Base-by-base conservation (phyloP, 2,797 vertebrate genomes). In the Pseudopleuronectes americanus region DNA sequence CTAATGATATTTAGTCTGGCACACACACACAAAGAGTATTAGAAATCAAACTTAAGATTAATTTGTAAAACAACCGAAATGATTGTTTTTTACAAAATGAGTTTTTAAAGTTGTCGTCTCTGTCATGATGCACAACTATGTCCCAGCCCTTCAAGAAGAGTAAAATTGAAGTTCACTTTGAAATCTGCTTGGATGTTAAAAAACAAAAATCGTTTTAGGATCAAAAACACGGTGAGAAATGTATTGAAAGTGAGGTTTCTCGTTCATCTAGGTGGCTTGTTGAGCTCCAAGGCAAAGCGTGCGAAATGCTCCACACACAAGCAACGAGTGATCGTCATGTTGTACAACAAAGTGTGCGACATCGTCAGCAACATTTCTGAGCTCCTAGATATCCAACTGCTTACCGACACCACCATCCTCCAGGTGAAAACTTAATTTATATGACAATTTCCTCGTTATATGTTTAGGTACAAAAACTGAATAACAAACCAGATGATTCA, bases 291-390 rank as follows among this genome's bases (percentile, higher is more conserved):
- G 92, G 97, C 97, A 75, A 98, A 98, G 86, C 96, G 97, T 74
- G 97, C 97, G 31, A 99, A 98, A 86, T 98, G 96, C 92, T 97
- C 96, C 69, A 99, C 96, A 13, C 96, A 97, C 86, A 99, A 99
- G 80, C 97, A 99, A 76, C 96, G 97, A 66, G 97, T 98, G 61
- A 98, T 99, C 64, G 93, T 99, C 75, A 99, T 99, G 97, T 92
- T 99, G 53, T 99, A 99, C 92, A 98, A 99, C 90, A 98, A 98
- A 94, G 95, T 99, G 79, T 99, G 97, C 75, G 97, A 99, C 80
- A 96, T 99, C 45, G 97, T 99, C 87, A 97, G 96, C 92, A 98
- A 97, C 70, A 95, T 99, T 82, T 95, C 97, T 12, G 97, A 99
- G 87, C 93, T 99, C 53, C 85, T 99, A 8, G 97, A 99, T 81